Conservation (phyloP, 2,113 vertebrate genomes). For the Pelodiscus sinensis region DNA sequence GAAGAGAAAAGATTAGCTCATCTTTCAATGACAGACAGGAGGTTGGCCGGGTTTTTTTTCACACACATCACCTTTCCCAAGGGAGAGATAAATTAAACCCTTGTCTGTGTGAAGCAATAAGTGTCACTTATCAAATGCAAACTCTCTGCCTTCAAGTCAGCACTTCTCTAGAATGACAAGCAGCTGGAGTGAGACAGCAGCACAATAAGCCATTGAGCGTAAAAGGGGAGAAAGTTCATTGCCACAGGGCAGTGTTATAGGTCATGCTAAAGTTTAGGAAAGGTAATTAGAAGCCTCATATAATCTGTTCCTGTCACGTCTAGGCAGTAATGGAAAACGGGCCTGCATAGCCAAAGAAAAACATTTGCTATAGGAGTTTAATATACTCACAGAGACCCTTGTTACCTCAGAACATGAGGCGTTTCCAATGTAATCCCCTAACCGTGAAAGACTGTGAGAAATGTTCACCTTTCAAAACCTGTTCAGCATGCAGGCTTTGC, state of each 20-base stretch:
- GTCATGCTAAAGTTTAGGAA: constrained; percentile 41
- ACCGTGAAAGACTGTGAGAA: fast-evolving
- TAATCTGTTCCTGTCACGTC: constrained; percentile 42
- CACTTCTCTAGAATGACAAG: constrained; percentile 37
- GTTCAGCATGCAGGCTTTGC: not conserved
- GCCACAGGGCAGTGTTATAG: constrained; percentile 3
- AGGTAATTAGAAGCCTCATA: constrained; percentile 54
- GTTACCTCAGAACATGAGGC: not conserved
- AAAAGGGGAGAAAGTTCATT: constrained; percentile 21
- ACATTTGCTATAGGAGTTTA: not conserved
- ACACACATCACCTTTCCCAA: constrained; percentile 52
- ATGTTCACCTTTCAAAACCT: not conserved
- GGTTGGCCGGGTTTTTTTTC: constrained; percentile 20
- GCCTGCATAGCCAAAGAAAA: not conserved
- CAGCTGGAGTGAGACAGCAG: constrained; percentile 2
- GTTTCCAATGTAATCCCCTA: not conserved
- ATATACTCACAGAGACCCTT: not conserved
- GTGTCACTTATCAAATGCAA: not conserved
- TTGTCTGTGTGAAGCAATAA: not conserved
- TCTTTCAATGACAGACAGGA: constrained; percentile 32
- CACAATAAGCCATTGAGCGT: constrained; percentile 50
- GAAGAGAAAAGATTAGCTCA: constrained; percentile 50
- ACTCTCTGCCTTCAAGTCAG: not conserved
- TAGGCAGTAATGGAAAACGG: constrained; percentile 6
- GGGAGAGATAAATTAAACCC: not conserved